Evolutionary conservation across 2,888 invertebrate genomes (phyloP), one percentile per base, ranked within the genome.

Genomic region (Eugnorisma glareosa): DNA sequence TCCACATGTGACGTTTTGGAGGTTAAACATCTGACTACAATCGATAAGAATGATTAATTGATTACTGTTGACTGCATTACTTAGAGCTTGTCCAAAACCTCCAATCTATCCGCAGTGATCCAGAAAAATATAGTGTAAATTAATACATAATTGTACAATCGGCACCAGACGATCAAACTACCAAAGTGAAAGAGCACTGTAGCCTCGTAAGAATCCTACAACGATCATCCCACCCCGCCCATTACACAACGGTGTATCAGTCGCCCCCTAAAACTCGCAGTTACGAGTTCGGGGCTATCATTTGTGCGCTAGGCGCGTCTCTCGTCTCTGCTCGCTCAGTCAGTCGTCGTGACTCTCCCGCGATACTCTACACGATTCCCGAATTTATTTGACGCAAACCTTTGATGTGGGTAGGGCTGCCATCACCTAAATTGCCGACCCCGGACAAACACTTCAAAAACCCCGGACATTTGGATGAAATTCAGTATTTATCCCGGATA

Each of bases 271-370:
- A 86, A 83, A 90, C 89, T 91, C 89, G 88, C 92, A 94, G 94
- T 94, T 93, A 93, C 90, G 90, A 90, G 87, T 90, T 91, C 90
- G 89, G 90, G 93, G 92, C 92, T 94, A 95, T 95, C 92, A 94
- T 94, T 94, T 89, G 89, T 88, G 86, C 85, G 89, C 93, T 94
- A 94, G 93, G 90, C 91, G 88, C 92, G 90, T 88, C 88, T 90
- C 75, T 63, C 67, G 84, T 86, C 68, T 66, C 83, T 67, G 75
- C 35, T 68, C 37, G 24, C n/a, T 31, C 15, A 67, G 79, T 94
- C n/a, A n/a, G n/a, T n/a, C n/a, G n/a, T n/a, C 95, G 95, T 95
- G 95, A 95, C 95, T 92, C 88, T 91, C 89, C 79, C 88, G 85
- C 80, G 81, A 71, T 82, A 83, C 70, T 73, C 78, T 90, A 89